These are phyloP conservation scores for Poeciliopsis paucimaculata DNA, from an alignment of 2,797 vertebrate genomes.

Conservation along the genomic window DNA sequence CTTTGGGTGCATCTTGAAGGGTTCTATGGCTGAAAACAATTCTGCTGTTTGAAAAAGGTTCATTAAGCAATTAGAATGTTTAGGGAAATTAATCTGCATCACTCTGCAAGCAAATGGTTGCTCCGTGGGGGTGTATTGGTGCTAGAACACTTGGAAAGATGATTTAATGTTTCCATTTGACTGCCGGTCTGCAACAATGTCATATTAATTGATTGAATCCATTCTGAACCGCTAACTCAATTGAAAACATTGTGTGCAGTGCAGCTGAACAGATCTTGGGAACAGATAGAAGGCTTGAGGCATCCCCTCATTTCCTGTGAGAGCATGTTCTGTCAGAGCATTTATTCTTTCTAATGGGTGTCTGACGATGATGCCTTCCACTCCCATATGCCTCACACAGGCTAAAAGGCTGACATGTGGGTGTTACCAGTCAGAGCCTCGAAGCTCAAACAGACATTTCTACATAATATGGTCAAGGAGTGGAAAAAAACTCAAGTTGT, in stretches of 20 bases:
- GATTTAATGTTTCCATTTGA: constrained; percentile 81
- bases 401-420: constrained; percentile 56
- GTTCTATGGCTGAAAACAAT: constrained; percentile 49
- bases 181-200: constrained; percentile 71
- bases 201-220: constrained; percentile 79
- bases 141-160: constrained; percentile 72
- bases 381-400: constrained; percentile 48
- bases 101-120: constrained; percentile 58
- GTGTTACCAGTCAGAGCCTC: constrained; percentile 48
- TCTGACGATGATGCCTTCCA: constrained; percentile 48
- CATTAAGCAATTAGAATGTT: constrained; percentile 75
- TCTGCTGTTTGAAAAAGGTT: constrained; percentile 64
- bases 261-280: constrained; percentile 69
- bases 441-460: constrained; percentile 26
- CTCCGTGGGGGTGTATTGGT: constrained; percentile 55
- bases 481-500: neutral
- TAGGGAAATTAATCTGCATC: constrained; percentile 67
- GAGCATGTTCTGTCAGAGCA: constrained; percentile 57
- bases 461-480: constrained; percentile 19
- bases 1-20: constrained; percentile 42
- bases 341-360: constrained; percentile 62
- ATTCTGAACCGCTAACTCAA: constrained; percentile 75
- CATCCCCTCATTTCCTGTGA: constrained; percentile 48
- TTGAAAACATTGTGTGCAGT: constrained; percentile 76
- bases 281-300: constrained; percentile 67